Evolutionary conservation across 2,797 vertebrate genomes (phyloP), one percentile per base, ranked within the genome.

Genomic region (Parotocinclus haroldoi): DNA sequence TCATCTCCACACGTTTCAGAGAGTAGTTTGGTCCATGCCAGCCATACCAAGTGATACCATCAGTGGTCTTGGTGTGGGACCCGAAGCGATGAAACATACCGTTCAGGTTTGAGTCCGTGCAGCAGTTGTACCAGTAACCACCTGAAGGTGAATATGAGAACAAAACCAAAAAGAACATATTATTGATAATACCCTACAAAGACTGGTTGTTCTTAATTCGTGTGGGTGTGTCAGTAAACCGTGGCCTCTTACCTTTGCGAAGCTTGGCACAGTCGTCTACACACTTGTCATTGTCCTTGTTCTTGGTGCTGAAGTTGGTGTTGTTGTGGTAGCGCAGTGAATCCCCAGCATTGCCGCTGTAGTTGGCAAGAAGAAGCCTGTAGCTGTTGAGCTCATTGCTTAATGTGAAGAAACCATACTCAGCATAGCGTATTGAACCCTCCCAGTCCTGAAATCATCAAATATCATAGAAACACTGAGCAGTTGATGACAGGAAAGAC

Each of bases 121-220:
- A 99, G 86, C 96, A 99, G 88, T 97, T 99, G 86, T 99, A 99
- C 97, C 97, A 99, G 65, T 99, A 99, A 6, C 96, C 96, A 77
- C 96, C 96, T 99, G 81, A 10, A 37, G 58, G 13, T 45, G 50
- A 48, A n/a, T n/a, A n/a, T n/a, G n/a, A 13, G 1, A 10, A 44
- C 3, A 44, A 44, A 13, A 13, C 12, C 27, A 2, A 27, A 27
- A 27, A 27, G 27, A 27, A 27, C 27, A 27, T 2, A 5, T 27
- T 27, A 27, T 27, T 27, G 5, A 2, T 27, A 27, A 27, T 27
- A 5, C 27, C 5, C 27, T 27, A 27, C 27, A 27, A 27, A 5
- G 27, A 27, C 27, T 27, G 27, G 27, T 27, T 27, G 27, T 27
- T 2, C 27, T 27, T 27, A 27, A 27, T 27, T 27, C 27, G 5